Conservation (phyloP, 2,113 vertebrate genomes). For the Sarotherodon lohbergeri region DNA sequence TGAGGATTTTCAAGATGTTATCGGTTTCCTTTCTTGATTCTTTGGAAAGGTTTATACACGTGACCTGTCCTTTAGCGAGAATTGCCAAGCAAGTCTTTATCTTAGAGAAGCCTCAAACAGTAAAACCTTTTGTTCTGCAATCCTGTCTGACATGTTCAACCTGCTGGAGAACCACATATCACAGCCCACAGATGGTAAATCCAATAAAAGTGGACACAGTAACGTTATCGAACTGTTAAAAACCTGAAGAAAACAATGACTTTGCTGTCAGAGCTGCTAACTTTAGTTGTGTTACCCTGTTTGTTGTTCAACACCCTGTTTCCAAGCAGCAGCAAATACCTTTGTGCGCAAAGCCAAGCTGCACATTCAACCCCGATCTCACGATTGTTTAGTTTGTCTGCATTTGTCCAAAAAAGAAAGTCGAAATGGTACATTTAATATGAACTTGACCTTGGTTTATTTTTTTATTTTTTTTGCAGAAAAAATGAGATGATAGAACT, state of each 20-base stretch:
- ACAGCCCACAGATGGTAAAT: not conserved
- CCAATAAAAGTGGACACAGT: not conserved
- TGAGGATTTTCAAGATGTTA: not conserved
- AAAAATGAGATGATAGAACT: not conserved
- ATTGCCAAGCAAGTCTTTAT: constrained; percentile 9
- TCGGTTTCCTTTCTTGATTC: not conserved
- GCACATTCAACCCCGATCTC: not conserved
- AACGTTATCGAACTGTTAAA: not conserved
- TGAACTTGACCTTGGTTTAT: not conserved
- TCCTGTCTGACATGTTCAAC: constrained; percentile 13
- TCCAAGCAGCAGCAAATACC: constrained; percentile 4
- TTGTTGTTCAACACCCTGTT: constrained; percentile 19
- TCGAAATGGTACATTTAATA: not conserved
- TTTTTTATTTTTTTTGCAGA: not conserved
- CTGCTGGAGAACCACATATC: not conserved
- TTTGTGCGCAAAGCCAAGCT: not conserved
- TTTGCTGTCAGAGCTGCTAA: not conserved
- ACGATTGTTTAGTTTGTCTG: not conserved
- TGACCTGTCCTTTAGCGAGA: not conserved
- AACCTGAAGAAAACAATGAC: not conserved
- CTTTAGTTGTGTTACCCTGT: not conserved
- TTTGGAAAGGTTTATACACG: not conserved
- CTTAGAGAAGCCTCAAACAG: not conserved
- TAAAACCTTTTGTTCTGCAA: not conserved
- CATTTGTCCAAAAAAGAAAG: not conserved